A percentile compares a stretch with the other conserved stretches of the same genome.
Evolutionary conservation across 2,888 invertebrate species (phyloP).

Genomic region (Agrotis exclamationis): DNA sequence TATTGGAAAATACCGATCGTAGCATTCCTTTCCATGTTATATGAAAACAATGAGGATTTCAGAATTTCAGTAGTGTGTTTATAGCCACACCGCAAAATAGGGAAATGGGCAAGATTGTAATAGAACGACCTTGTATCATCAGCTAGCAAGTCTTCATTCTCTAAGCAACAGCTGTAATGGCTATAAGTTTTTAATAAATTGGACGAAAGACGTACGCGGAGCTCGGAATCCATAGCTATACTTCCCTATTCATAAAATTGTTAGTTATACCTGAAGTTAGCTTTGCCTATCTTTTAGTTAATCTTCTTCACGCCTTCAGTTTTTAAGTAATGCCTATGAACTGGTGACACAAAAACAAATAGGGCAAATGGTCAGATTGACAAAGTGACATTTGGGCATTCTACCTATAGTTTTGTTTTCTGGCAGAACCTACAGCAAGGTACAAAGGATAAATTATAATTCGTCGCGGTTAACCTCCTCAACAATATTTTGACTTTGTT

Average conservation of each 20-base stretch:
- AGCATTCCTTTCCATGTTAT: conserved; percentile 16
- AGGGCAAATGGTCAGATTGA: neutral
- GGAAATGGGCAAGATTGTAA: conserved; percentile 1
- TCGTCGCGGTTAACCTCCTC: conserved; percentile 5
- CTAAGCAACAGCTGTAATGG: neutral
- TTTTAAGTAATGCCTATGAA: neutral
- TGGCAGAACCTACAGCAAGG: conserved; percentile 17
- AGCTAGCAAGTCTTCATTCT: neutral
- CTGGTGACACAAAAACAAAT: no score
- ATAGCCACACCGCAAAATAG: neutral
- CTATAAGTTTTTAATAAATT: neutral
- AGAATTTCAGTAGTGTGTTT: conserved; percentile 12
- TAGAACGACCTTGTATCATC: conserved; percentile 7
- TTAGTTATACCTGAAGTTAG: no score
- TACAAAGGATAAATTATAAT: conserved; percentile 7
- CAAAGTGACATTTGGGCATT: neutral
- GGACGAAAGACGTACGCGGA: neutral
- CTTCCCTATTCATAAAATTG: no score
- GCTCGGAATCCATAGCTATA: neutral
- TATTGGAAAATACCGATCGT: conserved; percentile 28
- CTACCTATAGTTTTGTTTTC: neutral
- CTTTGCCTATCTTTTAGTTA: no score
- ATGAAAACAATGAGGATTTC: conserved; percentile 17
- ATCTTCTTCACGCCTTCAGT: no score
- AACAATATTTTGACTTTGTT: conserved; percentile 27